phyloP scores from a whole-genome alignment of 1,140 invertebrate species.

The Microplitis demolitor region DNA sequence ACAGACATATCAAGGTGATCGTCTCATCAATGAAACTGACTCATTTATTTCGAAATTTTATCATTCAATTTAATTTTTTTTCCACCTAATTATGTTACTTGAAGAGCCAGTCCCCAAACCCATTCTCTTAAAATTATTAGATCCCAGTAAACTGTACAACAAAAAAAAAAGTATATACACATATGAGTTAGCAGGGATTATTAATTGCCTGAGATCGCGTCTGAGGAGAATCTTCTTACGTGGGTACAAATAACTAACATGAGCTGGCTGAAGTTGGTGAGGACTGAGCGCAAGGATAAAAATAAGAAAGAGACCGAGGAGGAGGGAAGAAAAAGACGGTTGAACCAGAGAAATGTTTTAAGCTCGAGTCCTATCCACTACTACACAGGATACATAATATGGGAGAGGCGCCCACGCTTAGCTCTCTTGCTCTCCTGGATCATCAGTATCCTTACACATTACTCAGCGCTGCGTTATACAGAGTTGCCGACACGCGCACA shows the following conservation, averaged over 20 bases:
- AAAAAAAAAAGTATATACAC: too few species aligned
- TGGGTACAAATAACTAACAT: constrained; percentile 61
- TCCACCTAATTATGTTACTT: not conserved
- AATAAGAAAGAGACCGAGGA: not conserved
- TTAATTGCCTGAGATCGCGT: constrained; percentile 51
- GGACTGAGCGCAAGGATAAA: too few species aligned
- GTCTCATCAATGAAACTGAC: not conserved
- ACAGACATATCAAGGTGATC: constrained; percentile 4
- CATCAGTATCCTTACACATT: too few species aligned
- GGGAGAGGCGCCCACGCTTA: constrained; percentile 21
- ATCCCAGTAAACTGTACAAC: too few species aligned
- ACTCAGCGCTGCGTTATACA: constrained; percentile 29
- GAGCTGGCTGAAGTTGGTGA: constrained; percentile 29
- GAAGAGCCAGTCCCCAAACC: too few species aligned
- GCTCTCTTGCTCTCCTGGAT: not conserved
- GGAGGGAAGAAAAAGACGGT: constrained; percentile 35
- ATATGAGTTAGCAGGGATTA: constrained; percentile 46
- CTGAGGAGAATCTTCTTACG: constrained; percentile 51
- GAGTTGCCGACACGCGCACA: constrained; percentile 59
- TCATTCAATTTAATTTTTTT: not conserved
- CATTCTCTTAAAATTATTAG: too few species aligned
- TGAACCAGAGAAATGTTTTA: constrained; percentile 61
- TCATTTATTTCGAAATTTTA: not conserved
- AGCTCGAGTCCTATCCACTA: constrained; percentile 36
- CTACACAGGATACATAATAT: not conserved